Evolutionary conservation across 2,113 vertebrate genomes (phyloP).

Genomic region (Myrmecobius fasciatus): DNA sequence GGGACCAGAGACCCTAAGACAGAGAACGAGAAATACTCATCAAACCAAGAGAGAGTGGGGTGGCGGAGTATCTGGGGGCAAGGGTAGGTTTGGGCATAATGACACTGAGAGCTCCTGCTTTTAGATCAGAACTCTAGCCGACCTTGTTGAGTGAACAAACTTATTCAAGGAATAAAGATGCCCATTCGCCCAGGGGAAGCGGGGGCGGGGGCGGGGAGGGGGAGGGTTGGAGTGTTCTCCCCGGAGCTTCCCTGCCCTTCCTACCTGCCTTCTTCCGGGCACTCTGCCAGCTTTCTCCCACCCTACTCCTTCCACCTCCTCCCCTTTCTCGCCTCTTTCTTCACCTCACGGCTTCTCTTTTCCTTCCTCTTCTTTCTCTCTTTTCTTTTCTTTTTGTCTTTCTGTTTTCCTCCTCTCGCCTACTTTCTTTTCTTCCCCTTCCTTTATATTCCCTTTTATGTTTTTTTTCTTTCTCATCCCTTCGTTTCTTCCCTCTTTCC

Average conservation of each 20-base stretch:
- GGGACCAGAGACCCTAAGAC: constrained; percentile 7
- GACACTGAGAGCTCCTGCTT: not conserved
- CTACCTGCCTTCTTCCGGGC: constrained; percentile 64
- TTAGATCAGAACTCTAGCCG: not conserved
- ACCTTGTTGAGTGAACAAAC: constrained; percentile 45
- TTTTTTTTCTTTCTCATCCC: not conserved
- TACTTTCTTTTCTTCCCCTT: constrained; percentile 50
- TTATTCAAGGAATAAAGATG: constrained; percentile 43
- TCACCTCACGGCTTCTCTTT: not conserved
- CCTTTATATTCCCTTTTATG: not conserved
- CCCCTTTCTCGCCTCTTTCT: not conserved
- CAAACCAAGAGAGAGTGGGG: not conserved
- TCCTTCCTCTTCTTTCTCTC: not conserved
- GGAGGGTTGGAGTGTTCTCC: constrained; percentile 19
- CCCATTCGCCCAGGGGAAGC: not conserved
- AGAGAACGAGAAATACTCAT: constrained; percentile 27
- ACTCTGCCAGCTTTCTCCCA: constrained; percentile 63
- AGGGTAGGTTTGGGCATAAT: not conserved
- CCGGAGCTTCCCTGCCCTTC: not conserved
- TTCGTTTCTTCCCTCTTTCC: not conserved
- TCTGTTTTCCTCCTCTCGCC: constrained; percentile 36
- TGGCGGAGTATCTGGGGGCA: not conserved
- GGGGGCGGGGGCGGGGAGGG: constrained; percentile 16
- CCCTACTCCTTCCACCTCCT: constrained; percentile 75
- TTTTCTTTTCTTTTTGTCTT: not conserved